phyloP scores from a whole-genome alignment of 2,888 invertebrate genomes.

The Julus scanicus region DNA sequence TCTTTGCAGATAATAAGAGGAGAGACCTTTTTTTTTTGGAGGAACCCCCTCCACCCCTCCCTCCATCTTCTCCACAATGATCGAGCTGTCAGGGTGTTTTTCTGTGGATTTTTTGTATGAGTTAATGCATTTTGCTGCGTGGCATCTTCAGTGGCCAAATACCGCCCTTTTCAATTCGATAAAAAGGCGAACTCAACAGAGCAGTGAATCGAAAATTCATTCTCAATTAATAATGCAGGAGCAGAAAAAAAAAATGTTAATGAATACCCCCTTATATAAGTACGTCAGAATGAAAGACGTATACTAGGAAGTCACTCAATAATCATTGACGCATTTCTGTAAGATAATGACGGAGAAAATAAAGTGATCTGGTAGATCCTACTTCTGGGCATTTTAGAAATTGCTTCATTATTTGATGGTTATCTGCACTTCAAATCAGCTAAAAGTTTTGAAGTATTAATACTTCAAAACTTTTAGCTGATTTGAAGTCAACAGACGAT shows the following conservation, averaged over 20 bases:
- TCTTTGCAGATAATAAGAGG: not conserved
- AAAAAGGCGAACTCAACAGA: not conserved
- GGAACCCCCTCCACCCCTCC: not conserved
- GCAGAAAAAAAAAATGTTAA: constrained; percentile 34
- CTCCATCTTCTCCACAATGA: constrained; percentile 22
- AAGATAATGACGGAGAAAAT: not conserved
- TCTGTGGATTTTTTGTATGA: not conserved
- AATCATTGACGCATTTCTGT: constrained; percentile 12
- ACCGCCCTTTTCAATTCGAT: constrained; percentile 16
- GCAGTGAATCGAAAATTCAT: not conserved
- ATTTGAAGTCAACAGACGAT: not conserved
- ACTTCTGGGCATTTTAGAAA: not conserved
- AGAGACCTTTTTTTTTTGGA: constrained; percentile 10
- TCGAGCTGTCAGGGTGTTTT: constrained; percentile 18
- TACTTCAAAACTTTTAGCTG: not conserved
- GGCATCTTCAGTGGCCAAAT: constrained; percentile 22
- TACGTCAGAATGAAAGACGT: not conserved
- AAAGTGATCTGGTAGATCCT: not conserved
- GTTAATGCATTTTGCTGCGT: constrained; percentile 15
- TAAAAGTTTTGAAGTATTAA: too few relatives aligned
- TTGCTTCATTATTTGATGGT: constrained; percentile 4
- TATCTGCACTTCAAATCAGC: too few relatives aligned
- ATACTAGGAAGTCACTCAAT: not conserved
- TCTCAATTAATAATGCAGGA: not conserved
- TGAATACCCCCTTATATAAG: not conserved